Evolutionary conservation across 2,113 vertebrate genomes (phyloP), one percentile per base, ranked within the genome.

Genomic region (Phalacrocorax brasilianus): DNA sequence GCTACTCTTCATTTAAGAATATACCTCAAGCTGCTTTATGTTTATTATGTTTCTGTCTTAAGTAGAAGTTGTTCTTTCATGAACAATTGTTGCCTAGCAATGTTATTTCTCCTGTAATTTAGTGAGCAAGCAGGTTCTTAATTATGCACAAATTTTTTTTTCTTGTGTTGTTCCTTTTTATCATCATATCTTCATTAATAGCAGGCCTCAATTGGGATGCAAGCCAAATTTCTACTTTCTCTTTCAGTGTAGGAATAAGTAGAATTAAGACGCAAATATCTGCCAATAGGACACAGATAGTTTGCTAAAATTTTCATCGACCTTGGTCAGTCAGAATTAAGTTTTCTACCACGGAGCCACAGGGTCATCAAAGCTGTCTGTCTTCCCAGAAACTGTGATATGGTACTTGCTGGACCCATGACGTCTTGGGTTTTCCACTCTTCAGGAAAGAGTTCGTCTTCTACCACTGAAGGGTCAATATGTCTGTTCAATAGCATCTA

Each of bases 81-180:
- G 47, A 91, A 55, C 68, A 90, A 77, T 63, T 94, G 65, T 81
- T 94, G 58, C 88, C 86, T 89, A 67, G 88, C 67, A 95, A 90
- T 93, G 40, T 70, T 63, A 65, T 26, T 91, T 91, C 42, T 23
- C 68, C 92, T 93, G 66, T 53, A 95, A 85, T 72, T 93, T 88
- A 63, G 35, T 50, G 63, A 92, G 28, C 61, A 81, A 1, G 1
- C 15, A 66, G 17, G 30, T 88, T 81, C 61, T 56, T 90, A 85
- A 89, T 85, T 90, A 80, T 66, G 26, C 20, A 77, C 18, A 44
- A 71, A 88, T 78, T 47, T 66, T 67, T 86, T n/a, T 77, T 52
- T 81, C 33, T 70, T 8, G 0, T 45, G 23, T 30, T 61, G 18
- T 26, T 74, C 88, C 56, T 70, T 92, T 85, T 79, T 58, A 49